Evolutionary conservation across 2,888 invertebrate species (phyloP).

Genomic region (Anthoptus insignis): DNA sequence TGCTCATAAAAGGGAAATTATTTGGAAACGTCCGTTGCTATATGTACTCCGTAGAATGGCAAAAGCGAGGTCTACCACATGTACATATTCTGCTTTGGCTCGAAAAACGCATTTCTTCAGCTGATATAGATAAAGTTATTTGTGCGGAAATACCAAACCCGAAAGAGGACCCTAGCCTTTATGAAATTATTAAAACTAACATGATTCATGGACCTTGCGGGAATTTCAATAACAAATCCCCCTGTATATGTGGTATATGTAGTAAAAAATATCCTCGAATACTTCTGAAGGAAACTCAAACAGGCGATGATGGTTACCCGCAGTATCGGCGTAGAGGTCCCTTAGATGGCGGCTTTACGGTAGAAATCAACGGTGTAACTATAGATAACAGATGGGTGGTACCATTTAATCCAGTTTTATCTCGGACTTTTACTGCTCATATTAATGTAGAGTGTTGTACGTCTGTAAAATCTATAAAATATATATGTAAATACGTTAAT

Average conservation of each 20-base stretch:
- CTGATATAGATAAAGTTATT: too few species aligned
- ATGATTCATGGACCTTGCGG: not conserved
- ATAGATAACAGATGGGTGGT: not conserved
- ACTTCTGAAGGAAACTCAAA: not conserved
- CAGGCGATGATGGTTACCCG: not conserved
- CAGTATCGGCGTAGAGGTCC: not conserved
- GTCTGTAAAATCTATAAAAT: not conserved
- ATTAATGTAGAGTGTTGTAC: conserved; percentile 40
- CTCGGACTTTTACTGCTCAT: not conserved
- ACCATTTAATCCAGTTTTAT: not conserved
- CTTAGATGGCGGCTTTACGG: not conserved
- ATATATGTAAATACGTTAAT: not conserved
- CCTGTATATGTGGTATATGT: not conserved
- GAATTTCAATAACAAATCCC: not conserved
- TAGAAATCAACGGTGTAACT: not conserved
- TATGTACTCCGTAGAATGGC: not conserved
- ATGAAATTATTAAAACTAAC: too few species aligned
- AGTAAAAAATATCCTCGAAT: not conserved
- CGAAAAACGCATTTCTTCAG: too few species aligned
- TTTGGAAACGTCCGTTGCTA: not conserved
- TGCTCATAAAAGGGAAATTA: not conserved
- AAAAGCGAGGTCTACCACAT: not conserved
- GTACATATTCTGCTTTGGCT: not conserved
- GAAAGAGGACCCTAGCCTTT: too few species aligned
- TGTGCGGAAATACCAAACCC: too few species aligned